phyloP scores from a whole-genome alignment of 2,113 vertebrate genomes.

The Sphaerodactylus townsendi region DNA sequence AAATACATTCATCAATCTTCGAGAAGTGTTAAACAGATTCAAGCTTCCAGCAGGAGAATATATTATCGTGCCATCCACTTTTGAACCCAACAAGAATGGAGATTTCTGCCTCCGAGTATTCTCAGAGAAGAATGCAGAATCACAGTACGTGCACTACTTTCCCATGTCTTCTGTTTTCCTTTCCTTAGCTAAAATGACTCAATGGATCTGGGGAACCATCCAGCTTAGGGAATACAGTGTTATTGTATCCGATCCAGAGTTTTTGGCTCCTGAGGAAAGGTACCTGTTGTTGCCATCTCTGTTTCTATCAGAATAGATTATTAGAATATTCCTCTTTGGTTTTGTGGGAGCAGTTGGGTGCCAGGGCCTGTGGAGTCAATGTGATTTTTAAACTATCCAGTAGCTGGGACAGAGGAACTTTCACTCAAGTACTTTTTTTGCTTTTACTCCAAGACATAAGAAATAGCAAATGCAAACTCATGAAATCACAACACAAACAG shows the following conservation, averaged over 20 bases:
- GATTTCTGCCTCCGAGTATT: constrained; percentile 95
- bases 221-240: not conserved
- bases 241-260: not conserved
- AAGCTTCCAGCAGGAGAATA: constrained; percentile 89
- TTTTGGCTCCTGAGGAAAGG: not conserved
- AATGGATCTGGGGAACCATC: not conserved
- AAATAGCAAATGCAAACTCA: too few relatives aligned
- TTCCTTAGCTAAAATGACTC: not conserved
- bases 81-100: constrained; percentile 86
- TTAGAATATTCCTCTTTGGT: not conserved
- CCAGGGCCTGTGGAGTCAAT: not conserved
- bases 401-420: too few relatives aligned
- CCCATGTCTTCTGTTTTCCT: not conserved
- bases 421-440: too few relatives aligned
- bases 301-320: not conserved
- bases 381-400: not conserved
- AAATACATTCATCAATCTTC: constrained; percentile 91
- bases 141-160: constrained; percentile 73
- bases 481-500: too few relatives aligned
- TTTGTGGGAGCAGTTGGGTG: not conserved
- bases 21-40: constrained; percentile 89
- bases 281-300: not conserved
- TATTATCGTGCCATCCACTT: constrained; percentile 90
- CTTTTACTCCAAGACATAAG: too few relatives aligned
- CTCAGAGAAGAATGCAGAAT: constrained; percentile 87